These are phyloP conservation scores for Caenorhabditis drosophilae DNA, from an alignment of 2,888 invertebrate genomes.

Conservation along the genomic window DNA sequence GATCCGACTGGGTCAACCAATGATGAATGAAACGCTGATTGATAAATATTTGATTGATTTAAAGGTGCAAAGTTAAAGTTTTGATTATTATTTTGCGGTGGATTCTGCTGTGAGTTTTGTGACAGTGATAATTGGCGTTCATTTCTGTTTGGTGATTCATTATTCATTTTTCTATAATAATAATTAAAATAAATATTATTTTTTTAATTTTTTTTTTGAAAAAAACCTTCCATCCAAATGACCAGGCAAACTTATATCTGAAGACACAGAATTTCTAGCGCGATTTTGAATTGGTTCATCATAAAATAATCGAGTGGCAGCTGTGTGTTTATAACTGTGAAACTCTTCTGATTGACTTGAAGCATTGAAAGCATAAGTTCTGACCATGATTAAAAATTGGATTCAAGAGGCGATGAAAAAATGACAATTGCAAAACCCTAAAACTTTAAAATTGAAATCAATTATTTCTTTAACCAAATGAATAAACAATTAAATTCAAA, in stretches of 20 bases:
- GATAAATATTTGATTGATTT: slow-evolving; percentile 27
- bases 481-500: no score
- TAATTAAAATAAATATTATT: not conserved
- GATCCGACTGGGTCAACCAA: slow-evolving; percentile 48
- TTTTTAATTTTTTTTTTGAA: not conserved
- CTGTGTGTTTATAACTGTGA: slow-evolving; percentile 30
- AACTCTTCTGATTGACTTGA: slow-evolving; percentile 33
- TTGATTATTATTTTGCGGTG: slow-evolving; percentile 25
- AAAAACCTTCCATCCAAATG: not conserved
- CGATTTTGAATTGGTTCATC: slow-evolving; percentile 1
- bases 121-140: slow-evolving; percentile 6
- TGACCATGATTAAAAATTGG: slow-evolving; percentile 37
- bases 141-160: slow-evolving; percentile 5
- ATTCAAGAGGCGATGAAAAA: slow-evolving; percentile 1
- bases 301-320: slow-evolving; percentile 9
- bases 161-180: not conserved
- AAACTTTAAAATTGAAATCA: no score
- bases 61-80: slow-evolving; percentile 15
- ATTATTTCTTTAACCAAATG: no score
- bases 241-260: slow-evolving; percentile 6
- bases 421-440: no score
- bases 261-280: no score
- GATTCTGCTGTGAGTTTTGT: slow-evolving; percentile 8
- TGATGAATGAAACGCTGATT: slow-evolving; percentile 41
- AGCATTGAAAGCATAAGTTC: slow-evolving; percentile 45